Percentiles rank a stretch among this genome's conserved stretches.
These are phyloP conservation scores for Eleginops maclovinus DNA, from an alignment of 2,113 vertebrate species.

Conservation along the genomic window DNA sequence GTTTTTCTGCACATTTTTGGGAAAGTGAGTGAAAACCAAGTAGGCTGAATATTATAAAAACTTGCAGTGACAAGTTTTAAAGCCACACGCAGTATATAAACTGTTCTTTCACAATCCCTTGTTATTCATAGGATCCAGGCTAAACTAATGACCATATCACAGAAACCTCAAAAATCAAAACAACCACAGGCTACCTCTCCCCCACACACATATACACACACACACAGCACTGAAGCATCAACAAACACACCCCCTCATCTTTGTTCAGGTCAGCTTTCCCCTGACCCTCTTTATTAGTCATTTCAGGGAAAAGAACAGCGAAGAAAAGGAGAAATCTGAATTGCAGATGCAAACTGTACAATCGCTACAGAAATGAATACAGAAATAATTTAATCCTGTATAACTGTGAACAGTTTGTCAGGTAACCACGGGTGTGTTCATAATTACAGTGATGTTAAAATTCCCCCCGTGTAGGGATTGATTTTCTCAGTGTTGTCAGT, in stretches of 20 bases:
- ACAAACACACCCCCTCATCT: constrained; percentile 25
- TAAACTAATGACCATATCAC: constrained; percentile 48
- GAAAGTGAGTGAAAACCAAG: neutral
- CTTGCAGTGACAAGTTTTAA: neutral
- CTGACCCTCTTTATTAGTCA: constrained; percentile 28
- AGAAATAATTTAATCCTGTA: neutral
- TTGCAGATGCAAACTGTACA: constrained; percentile 2
- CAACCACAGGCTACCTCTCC: constrained; percentile 7
- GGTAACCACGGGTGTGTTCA: neutral
- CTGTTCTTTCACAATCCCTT: neutral
- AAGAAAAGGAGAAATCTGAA: neutral
- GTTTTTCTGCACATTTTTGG: neutral
- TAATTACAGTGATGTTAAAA: neutral
- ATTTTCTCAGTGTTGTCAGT: neutral
- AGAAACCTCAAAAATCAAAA: constrained; percentile 41
- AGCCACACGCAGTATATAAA: neutral
- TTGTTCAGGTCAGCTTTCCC: constrained; percentile 27
- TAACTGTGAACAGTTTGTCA: neutral
- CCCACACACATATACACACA: constrained; percentile 19
- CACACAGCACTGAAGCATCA: constrained; percentile 25
- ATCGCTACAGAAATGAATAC: neutral
- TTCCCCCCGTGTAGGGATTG: neutral
- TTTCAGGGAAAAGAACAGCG: constrained; percentile 26
- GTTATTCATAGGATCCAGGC: constrained; percentile 16
- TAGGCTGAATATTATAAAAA: neutral